Base-by-base conservation (phyloP, 2,888 invertebrate genomes). In the Parnassius glacialis region DNA sequence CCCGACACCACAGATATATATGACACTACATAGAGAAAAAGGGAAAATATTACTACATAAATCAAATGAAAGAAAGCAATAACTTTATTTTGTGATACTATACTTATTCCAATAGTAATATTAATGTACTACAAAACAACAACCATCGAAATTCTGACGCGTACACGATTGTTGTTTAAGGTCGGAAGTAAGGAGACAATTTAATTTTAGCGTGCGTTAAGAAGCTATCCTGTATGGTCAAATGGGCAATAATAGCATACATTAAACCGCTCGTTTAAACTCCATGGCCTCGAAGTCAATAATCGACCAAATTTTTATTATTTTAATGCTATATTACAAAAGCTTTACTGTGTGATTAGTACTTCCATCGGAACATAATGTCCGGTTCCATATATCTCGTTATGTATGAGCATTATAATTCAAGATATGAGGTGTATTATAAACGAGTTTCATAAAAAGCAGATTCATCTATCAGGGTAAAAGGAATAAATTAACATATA, bases 111-210 rank as follows among this genome's bases (percentile, higher is more conserved):
- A 34, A 34, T 34, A 13, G n/a, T 52, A 52, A 25, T 56, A 25
- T 55, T 56, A 48, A 61, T 47, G 55, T 25, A 60, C 63, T 57
- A 65, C 42, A 34, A 59, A 64, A 65, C 65, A 47, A 41, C 52
- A 45, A 52, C 34, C 34, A 47, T 60, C 57, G 16, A 13, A 13
- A 48, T 9, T 10, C 12, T 78, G 78, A 79, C 76, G 80, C 64
- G 78, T 70, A 71, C 67, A 64, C 64, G 65, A 70, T 71, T 73
- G 61, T 65, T 67, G 66, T 9, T 68, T 75, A 77, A 82, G 75
- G 80, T 81, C 81, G 84, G 78, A 84, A 85, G 81, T 80, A 83
- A 85, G 67, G 70, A 68, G 52, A 69, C 59, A 63, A 65, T 70
- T 73, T 72, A 68, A 70, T 66, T 64, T 52, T 64, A 67, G 53